A percentile compares a stretch with the other conserved stretches of the same genome.
Conservation (phyloP, 1,140 invertebrate species). For the Orussus abietinus region DNA sequence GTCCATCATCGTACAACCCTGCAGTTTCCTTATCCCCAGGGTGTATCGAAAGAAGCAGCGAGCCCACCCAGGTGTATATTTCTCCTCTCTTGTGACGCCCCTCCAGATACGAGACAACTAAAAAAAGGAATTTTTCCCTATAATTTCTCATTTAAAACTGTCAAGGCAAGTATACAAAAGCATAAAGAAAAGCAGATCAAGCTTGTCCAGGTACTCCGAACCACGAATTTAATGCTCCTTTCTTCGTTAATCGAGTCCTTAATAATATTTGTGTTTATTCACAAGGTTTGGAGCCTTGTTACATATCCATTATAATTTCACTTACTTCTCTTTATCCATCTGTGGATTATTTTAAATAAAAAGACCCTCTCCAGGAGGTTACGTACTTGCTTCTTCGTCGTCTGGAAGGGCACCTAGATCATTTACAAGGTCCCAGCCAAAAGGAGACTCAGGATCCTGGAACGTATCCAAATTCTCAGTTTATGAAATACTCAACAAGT, state of each 20-base stretch:
- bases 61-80: conserved; percentile 46
- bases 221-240: too few species aligned
- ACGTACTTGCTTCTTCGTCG: conserved; percentile 29
- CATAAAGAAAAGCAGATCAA: too few species aligned
- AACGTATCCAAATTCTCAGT: conserved; percentile 5
- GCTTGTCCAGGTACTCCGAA: too few species aligned
- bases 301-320: too few species aligned
- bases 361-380: too few species aligned
- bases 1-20: conserved; percentile 18
- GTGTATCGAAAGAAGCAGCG: conserved; percentile 37
- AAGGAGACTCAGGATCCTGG: conserved; percentile 19
- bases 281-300: too few species aligned
- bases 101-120: conserved; percentile 36
- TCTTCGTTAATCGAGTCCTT: too few species aligned
- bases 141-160: conserved; percentile 1
- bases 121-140: conserved; percentile 5
- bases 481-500: too few species aligned
- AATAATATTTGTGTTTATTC: too few species aligned
- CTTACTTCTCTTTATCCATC: too few species aligned
- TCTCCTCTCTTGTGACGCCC: conserved; percentile 26
- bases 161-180: too few species aligned
- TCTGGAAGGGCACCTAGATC: conserved; percentile 29
- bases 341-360: conserved; percentile 3
- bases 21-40: conserved; percentile 25
- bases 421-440: conserved; percentile 29